Evolutionary conservation across 92 coral and sea anemone species (phyloP).

Genomic region (Epizoanthus rinbou): DNA sequence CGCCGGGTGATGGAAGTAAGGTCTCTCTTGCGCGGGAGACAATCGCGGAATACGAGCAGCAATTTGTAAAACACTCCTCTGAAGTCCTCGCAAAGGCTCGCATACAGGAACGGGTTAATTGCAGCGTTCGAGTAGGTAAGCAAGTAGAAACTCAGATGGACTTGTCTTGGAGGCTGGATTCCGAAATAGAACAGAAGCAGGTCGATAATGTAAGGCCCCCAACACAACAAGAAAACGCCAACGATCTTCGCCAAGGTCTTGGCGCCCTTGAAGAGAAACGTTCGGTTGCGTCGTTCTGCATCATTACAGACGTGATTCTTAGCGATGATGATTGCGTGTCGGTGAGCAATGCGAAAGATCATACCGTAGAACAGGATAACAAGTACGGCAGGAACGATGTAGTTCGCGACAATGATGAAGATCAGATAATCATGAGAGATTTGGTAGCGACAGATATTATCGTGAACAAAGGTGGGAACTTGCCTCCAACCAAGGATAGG

Average conservation of each 20-base stretch:
- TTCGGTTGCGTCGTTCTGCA: conserved; percentile 55
- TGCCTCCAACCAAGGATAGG: conserved; percentile 85
- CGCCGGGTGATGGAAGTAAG: conserved; percentile 14
- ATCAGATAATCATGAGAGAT: conserved; percentile 48
- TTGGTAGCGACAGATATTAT: conserved; percentile 40
- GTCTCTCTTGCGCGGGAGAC: conserved; percentile 9
- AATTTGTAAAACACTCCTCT: conserved; percentile 57
- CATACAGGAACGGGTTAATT: conserved; percentile 80
- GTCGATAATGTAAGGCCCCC: conserved; percentile 74
- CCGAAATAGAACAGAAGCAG: conserved; percentile 28
- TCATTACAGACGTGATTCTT: conserved; percentile 54
- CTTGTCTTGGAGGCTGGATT: conserved; percentile 21
- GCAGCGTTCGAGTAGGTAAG: conserved; percentile 72
- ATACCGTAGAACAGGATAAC: conserved; percentile 65
- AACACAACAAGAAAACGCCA: conserved; percentile 71
- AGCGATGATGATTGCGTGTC: conserved; percentile 73
- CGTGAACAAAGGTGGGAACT: conserved; percentile 17
- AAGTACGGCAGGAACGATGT: conserved; percentile 68
- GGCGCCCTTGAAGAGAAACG: conserved; percentile 72
- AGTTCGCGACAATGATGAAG: conserved; percentile 68
- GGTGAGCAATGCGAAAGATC: conserved; percentile 78
- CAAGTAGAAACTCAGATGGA: conserved; percentile 55
- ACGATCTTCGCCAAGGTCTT: conserved; percentile 80
- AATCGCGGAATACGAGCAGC: neutral
- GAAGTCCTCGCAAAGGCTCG: conserved; percentile 82